These are phyloP conservation scores for Teleogryllus oceanicus DNA, from an alignment of 2,888 invertebrate genomes.

Conservation along the genomic window DNA sequence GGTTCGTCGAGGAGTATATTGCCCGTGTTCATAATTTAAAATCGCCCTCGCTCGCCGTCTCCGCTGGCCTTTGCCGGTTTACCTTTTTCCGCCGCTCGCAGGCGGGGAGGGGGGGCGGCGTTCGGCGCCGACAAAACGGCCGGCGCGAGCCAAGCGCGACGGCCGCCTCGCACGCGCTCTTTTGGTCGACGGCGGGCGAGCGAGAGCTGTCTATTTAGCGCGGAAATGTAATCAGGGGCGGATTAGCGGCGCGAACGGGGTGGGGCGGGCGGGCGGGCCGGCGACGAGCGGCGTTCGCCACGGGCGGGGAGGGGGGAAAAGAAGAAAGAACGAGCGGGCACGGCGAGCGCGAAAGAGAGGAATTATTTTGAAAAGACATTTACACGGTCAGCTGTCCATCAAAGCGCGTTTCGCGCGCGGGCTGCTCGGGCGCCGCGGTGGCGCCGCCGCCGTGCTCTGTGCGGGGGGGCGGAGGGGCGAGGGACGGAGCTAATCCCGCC, in stretches of 20 bases:
- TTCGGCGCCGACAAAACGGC: no score
- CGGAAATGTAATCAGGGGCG: conserved; percentile 12
- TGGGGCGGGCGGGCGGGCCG: not conserved
- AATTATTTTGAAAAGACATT: conserved; percentile 9
- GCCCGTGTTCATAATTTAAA: no score
- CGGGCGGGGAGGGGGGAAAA: not conserved
- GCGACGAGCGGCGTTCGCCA: not conserved
- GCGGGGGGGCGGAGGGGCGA: no score
- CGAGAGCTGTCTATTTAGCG: conserved; percentile 1
- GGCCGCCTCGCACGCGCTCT: not conserved
- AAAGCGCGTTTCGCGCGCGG: not conserved
- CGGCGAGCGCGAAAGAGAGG: not conserved
- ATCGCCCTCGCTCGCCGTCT: not conserved
- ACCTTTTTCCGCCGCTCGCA: not conserved
- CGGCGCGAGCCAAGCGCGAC: no score
- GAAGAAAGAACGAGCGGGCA: not conserved
- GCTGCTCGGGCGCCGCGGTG: no score
- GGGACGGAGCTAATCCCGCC: no score
- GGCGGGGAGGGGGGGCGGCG: not conserved
- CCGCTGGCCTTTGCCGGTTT: conserved; percentile 1
- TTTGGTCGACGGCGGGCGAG: not conserved
- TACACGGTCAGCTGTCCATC: conserved; percentile 18
- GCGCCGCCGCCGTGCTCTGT: no score
- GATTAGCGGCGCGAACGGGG: not conserved
- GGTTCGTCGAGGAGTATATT: no score